Conservation (phyloP, 2,888 invertebrate genomes). For the Philopedon plagiatum region DNA sequence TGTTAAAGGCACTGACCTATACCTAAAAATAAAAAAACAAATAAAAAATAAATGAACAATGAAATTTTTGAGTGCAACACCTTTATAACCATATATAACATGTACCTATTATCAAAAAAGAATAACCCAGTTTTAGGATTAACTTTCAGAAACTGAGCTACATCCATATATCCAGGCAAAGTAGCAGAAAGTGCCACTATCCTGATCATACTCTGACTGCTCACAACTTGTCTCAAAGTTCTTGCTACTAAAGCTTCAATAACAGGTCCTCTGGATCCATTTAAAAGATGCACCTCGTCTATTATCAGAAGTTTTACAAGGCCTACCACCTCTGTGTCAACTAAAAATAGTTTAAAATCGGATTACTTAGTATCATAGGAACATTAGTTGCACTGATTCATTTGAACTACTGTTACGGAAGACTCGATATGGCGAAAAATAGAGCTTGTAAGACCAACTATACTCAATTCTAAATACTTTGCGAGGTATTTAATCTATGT, state of each 20-base stretch:
- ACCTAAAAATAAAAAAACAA: conserved; percentile 63
- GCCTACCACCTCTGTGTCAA: conserved; percentile 90
- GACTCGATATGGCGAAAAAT: too few relatives aligned
- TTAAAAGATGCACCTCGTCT: conserved; percentile 97
- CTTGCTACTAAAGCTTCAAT: conserved; percentile 97
- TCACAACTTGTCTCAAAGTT: conserved; percentile 92
- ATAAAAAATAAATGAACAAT: not conserved
- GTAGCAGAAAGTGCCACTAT: conserved; percentile 98
- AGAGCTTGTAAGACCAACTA: too few relatives aligned
- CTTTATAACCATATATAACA: too few relatives aligned
- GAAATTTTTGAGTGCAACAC: not conserved
- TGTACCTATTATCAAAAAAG: conserved; percentile 90
- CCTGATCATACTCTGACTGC: conserved; percentile 94
- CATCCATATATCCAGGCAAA: conserved; percentile 97
- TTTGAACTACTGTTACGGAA: not conserved
- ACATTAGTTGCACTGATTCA: not conserved
- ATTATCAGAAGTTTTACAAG: conserved; percentile 95
- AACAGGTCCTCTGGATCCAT: conserved; percentile 97
- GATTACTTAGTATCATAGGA: conserved; percentile 3
- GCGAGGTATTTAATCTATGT: too few relatives aligned
- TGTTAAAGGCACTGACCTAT: conserved; percentile 94
- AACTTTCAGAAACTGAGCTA: conserved; percentile 93
- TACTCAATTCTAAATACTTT: too few relatives aligned
- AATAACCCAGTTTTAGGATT: conserved; percentile 93
- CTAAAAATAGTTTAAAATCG: conserved; percentile 65